Evolutionary conservation across 2,888 invertebrate genomes (phyloP).

Genomic region (Plagiodera versicolora): DNA sequence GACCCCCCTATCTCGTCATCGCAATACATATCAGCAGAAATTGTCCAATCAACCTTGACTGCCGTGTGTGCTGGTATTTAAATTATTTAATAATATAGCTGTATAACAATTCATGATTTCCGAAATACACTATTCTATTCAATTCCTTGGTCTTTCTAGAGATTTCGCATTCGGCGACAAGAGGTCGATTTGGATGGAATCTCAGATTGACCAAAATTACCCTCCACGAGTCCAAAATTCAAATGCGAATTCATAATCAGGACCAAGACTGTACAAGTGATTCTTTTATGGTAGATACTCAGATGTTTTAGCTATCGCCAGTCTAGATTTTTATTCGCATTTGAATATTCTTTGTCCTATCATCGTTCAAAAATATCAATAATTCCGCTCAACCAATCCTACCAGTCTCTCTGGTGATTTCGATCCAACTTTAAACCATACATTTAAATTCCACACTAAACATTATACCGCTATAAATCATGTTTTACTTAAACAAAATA

Average conservation of each 20-base stretch:
- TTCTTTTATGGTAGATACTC: not conserved
- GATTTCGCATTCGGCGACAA: not conserved
- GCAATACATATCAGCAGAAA: conserved; percentile 26
- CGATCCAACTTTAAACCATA: conserved; percentile 47
- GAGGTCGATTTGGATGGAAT: not conserved
- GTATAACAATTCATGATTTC: conserved; percentile 35
- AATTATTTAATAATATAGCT: conserved; percentile 43
- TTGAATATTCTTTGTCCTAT: not conserved
- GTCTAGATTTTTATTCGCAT: not conserved
- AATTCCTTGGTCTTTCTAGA: not conserved
- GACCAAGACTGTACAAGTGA: not conserved
- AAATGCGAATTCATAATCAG: not conserved
- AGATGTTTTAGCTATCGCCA: too few relatives aligned
- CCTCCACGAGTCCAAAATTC: not conserved
- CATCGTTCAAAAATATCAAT: conserved; percentile 13
- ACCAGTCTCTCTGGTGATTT: conserved; percentile 12
- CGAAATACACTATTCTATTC: conserved; percentile 24
- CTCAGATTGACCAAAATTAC: not conserved
- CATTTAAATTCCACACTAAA: conserved; percentile 51
- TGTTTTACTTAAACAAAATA: conserved; percentile 44
- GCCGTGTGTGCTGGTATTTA: conserved; percentile 54
- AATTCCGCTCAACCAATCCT: conserved; percentile 17
- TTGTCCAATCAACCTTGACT: conserved; percentile 36
- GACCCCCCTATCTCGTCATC: conserved; percentile 24
- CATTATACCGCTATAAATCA: conserved; percentile 45